Base-by-base conservation (phyloP, 2,797 vertebrate genomes). In the Arrhamphus sclerolepis region DNA sequence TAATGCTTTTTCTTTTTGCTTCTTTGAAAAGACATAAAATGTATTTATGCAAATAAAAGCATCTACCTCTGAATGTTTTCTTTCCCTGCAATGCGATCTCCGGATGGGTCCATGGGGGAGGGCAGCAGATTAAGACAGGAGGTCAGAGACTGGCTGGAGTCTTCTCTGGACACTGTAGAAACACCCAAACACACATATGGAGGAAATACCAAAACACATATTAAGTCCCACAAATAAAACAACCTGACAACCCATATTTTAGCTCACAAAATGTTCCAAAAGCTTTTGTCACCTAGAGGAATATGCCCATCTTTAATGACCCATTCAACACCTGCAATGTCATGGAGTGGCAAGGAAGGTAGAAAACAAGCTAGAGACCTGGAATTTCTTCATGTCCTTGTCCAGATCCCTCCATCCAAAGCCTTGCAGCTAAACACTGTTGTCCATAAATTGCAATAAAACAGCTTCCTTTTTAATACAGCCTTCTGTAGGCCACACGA, bases 61-160 rank as follows among this genome's bases (percentile, higher is more conserved):
- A 26, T 51, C 72, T 92, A 99, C 97, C 94, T 95, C 89, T 93
- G 95, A 66, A 85, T 77, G 78, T 83, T 72, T 77, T 96, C 87
- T 78, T 93, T 95, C 46, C 93, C 93, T 48, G 75, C 90, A 76
- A 91, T 85, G 38, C 89, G 83, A 57, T 97, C 96, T 63, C 66
- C 77, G 1, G 91, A 50, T 0, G 88, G 68, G 19, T 98, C 96
- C 78, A 94, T 41, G 6, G 96, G 94, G 4, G 93, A 92, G 7
- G 92, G 93, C 1, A 96, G 92, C 17, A 96, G 90, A 58, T 96
- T 96, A 71, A 96, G 92, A 87, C 95, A 96, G 0, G 96, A 98
- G 34, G 95, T 92, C 46, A 98, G 87, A 0, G 97, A 98, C 57
- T 96, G 96, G 87, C 93, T 94, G 0, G 97, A 99, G 85, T 98